Evolutionary conservation across 2,888 invertebrate genomes (phyloP).

Genomic region (Halocaridina rubra): DNA sequence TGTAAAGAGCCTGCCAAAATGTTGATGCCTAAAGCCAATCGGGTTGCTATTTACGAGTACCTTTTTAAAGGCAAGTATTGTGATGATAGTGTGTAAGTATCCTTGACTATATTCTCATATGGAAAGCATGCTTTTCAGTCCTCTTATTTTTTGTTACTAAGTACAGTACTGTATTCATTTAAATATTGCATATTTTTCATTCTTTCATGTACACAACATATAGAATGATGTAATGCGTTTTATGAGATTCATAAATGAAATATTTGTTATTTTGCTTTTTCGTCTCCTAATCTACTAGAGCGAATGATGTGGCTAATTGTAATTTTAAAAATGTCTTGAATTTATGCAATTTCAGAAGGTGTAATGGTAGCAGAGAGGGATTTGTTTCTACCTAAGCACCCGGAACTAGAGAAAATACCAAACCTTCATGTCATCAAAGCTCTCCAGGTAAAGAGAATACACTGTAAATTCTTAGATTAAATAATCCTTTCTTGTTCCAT

Average conservation of each 20-base stretch:
- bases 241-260: too few relatives aligned
- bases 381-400: conserved; percentile 97
- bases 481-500: too few relatives aligned
- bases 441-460: conserved; percentile 47
- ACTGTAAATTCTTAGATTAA: too few relatives aligned
- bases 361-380: conserved; percentile 99
- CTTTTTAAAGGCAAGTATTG: conserved; percentile 78
- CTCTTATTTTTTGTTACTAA: not conserved
- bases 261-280: too few relatives aligned
- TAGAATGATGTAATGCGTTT: too few relatives aligned
- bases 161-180: not conserved
- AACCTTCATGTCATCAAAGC: conserved; percentile 80
- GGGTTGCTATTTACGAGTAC: conserved; percentile 95
- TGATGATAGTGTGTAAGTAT: not conserved
- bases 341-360: conserved; percentile 94
- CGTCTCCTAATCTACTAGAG: too few relatives aligned
- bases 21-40: conserved; percentile 99
- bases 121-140: not conserved
- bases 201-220: too few relatives aligned
- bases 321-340: too few relatives aligned
- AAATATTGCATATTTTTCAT: too few relatives aligned
- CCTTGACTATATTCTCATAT: not conserved
- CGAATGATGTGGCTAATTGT: too few relatives aligned
- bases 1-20: conserved; percentile 75
- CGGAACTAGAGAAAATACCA: conserved; percentile 90